phyloP scores from a whole-genome alignment of 2,888 invertebrate species.

The Calameuta idolon region DNA sequence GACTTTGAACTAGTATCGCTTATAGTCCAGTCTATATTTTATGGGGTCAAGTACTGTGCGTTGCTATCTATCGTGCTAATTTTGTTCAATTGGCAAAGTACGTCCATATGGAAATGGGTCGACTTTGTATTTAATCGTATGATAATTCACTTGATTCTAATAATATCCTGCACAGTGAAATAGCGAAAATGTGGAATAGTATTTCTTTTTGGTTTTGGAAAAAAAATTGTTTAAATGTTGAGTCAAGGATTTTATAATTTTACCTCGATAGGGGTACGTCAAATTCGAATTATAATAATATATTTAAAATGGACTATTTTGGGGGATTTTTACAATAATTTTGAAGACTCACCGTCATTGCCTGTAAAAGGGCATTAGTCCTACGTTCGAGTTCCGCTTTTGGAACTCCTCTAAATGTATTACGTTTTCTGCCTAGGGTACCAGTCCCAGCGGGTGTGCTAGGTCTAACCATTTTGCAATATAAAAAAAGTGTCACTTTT shows the following conservation, averaged over 20 bases:
- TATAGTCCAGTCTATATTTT: not conserved
- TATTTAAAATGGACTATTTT: not conserved
- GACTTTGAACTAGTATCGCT: not conserved
- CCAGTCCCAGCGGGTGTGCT: slow-evolving; percentile 67
- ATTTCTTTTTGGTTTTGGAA: not conserved
- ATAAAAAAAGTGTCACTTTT: not conserved
- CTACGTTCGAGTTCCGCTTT: slow-evolving; percentile 81
- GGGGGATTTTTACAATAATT: not conserved
- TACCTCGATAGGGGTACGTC: not conserved
- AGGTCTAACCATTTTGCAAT: slow-evolving; percentile 48
- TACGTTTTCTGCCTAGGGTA: slow-evolving; percentile 69
- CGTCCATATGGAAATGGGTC: not conserved
- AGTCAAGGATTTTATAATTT: not conserved
- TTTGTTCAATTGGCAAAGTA: not conserved
- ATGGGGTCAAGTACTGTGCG: not conserved
- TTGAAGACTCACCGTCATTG: slow-evolving; percentile 81
- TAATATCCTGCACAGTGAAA: not conserved
- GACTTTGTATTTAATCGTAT: not conserved
- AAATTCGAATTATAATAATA: not conserved
- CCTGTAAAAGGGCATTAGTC: slow-evolving; percentile 79
- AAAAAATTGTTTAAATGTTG: not conserved
- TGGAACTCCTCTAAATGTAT: slow-evolving; percentile 82
- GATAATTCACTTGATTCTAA: not conserved
- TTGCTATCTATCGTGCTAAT: not conserved
- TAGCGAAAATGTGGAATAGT: not conserved